Conservation (phyloP, 2,888 invertebrate genomes). For the Encarsia formosa region DNA sequence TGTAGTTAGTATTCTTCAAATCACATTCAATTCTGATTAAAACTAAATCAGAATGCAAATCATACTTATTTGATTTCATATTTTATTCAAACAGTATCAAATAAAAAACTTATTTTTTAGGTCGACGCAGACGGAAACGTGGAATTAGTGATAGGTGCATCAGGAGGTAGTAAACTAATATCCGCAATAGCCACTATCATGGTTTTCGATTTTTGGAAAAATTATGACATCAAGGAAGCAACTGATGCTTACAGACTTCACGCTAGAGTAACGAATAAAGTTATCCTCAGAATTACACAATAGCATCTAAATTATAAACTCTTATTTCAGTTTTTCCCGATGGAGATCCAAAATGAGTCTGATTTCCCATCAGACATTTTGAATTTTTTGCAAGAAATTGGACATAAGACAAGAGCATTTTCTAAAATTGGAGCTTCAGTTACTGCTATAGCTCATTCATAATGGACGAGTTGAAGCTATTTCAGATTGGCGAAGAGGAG, state of each 20-base stretch:
- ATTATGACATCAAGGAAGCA: constrained; percentile 61
- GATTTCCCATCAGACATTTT: constrained; percentile 35
- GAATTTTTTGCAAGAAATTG: constrained; percentile 33
- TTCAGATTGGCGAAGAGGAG: constrained; percentile 45
- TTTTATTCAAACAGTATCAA: too few species aligned
- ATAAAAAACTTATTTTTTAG: constrained; percentile 28
- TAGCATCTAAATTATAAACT: too few species aligned
- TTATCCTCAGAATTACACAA: not conserved
- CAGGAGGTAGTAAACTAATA: constrained; percentile 88
- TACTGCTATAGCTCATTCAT: constrained; percentile 38
- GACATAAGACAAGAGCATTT: constrained; percentile 37
- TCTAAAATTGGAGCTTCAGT: constrained; percentile 46
- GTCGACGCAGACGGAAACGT: constrained; percentile 49
- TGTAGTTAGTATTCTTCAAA: constrained; percentile 58
- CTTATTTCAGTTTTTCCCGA: constrained; percentile 42
- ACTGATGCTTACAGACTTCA: constrained; percentile 73
- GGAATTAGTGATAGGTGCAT: constrained; percentile 72
- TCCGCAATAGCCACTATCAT: constrained; percentile 67
- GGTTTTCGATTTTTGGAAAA: constrained; percentile 64
- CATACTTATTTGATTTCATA: too few species aligned
- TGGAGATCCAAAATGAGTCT: constrained; percentile 41
- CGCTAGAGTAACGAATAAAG: constrained; percentile 72
- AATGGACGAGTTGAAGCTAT: constrained; percentile 38
- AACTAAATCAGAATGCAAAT: too few species aligned
- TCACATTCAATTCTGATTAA: too few species aligned